These are phyloP conservation scores for Gila robusta DNA, from an alignment of 2,797 vertebrate genomes.

Conservation along the genomic window DNA sequence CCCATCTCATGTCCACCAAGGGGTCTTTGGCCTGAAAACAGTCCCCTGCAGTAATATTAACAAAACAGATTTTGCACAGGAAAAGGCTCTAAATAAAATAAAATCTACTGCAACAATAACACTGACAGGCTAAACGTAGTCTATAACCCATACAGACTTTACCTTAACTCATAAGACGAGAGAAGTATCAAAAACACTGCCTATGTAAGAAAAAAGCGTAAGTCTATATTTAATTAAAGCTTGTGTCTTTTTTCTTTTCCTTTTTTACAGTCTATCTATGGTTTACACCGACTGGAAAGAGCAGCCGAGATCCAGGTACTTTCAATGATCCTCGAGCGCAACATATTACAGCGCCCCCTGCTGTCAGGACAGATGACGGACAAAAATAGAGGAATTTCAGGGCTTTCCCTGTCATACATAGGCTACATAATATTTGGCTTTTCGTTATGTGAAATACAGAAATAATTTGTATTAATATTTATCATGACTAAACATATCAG, in stretches of 20 bases:
- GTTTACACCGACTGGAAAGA: not conserved
- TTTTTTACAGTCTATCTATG: no score
- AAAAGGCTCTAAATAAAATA: not conserved
- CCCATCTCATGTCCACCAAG: not conserved
- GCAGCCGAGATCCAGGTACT: no score
- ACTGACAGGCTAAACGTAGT: not conserved
- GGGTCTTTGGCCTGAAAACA: not conserved
- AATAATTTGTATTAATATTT: not conserved
- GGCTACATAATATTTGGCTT: not conserved
- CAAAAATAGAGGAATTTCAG: not conserved
- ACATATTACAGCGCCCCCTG: slow-evolving; percentile 14
- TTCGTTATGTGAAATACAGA: not conserved
- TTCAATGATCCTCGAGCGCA: no score
- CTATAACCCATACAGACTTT: no score
- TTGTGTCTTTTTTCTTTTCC: accelerated
- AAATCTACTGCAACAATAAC: not conserved
- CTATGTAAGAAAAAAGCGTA: no score
- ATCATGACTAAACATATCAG: not conserved
- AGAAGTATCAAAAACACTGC: no score
- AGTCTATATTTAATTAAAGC: no score
- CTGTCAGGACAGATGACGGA: not conserved
- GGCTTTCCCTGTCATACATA: not conserved
- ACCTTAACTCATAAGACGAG: not conserved
- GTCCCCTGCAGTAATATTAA: not conserved
- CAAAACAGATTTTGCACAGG: not conserved